Evolutionary conservation across 2,888 invertebrate genomes (phyloP), one percentile per base, ranked within the genome.

Genomic region (Dyspetes luteomarginatus): DNA sequence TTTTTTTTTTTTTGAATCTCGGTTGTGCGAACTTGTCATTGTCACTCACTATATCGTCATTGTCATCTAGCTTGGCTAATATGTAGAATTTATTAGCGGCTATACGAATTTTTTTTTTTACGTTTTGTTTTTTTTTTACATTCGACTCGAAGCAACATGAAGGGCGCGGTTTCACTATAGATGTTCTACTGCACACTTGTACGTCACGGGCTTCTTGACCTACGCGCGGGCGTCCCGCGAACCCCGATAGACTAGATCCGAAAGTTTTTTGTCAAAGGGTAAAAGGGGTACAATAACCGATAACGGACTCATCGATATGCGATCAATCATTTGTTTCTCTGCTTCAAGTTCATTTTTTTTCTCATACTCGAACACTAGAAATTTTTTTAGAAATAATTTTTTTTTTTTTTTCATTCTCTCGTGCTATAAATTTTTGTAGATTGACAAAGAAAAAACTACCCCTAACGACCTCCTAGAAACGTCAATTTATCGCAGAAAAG

Each of bases 151-250:
- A n/a, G n/a, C n/a, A n/a, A n/a, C n/a, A 36, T 69, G 30, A 71
- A 71, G 79, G 80, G 80, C 65, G 80, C 80, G 80, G 75, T 76
- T 80, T 60, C 62, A 50, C 19, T 67, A 55, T 26, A 36, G 52
- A 43, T 52, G 41, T 55, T 60, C 67, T 75, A 75, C 48, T 75
- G 60, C 65, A 72, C 55, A 60, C 50, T 24, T 67, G 50, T 50
- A 79, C 79, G 79, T 79, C 79, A 79, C 75, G 50, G 65, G 65
- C 60, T 71, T 41, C 55, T 43, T 5, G 24, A 24, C 28, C n/a
- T 36, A 17, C 58, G 50, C 64, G 69, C 68, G 45, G 22, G 62
- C 30, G 64, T 68, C 41, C 78, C 60, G 24, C 36, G 68, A 30
- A 62, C 15, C 5, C 24, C 52, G 41, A 52, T 26, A 64, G 36